These are phyloP conservation scores for Andrena chrysosceles DNA, from an alignment of 2,888 invertebrate genomes.

Conservation along the genomic window DNA sequence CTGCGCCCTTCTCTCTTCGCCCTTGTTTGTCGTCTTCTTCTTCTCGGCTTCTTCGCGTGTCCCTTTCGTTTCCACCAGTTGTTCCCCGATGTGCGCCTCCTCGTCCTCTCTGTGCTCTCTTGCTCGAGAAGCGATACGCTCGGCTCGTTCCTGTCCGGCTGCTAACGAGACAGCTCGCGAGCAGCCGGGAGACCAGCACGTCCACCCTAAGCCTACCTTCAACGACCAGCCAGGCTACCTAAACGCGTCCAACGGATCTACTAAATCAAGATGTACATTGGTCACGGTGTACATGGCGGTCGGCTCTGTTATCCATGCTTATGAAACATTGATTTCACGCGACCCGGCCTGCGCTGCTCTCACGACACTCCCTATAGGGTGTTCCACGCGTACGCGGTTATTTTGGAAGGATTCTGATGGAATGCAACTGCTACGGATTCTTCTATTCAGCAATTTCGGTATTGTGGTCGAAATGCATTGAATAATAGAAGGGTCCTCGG, in stretches of 20 bases:
- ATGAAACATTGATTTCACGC: conserved; percentile 85
- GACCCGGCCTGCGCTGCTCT: conserved; percentile 75
- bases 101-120: background rate
- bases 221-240: conserved; percentile 77
- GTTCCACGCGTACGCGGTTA: conserved; percentile 48
- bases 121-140: conserved; percentile 55
- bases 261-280: conserved; percentile 85
- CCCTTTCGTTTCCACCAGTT: conserved; percentile 11
- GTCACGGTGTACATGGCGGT: conserved; percentile 82
- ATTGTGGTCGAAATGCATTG: too few species aligned
- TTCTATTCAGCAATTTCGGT: too few species aligned
- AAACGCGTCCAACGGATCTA: conserved; percentile 80
- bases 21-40: conserved; percentile 17
- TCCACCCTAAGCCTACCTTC: conserved; percentile 73
- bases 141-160: conserved; percentile 70
- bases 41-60: conserved; percentile 23
- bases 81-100: background rate
- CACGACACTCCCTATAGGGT: conserved; percentile 75
- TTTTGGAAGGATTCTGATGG: background rate
- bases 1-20: conserved; percentile 41
- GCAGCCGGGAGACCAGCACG: conserved; percentile 66
- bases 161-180: conserved; percentile 84
- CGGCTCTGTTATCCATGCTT: conserved; percentile 83
- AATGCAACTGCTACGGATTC: too few species aligned
- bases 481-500: too few species aligned